phyloP scores from a whole-genome alignment of 1,140 invertebrate species.

The Bilobella aurantiaca region DNA sequence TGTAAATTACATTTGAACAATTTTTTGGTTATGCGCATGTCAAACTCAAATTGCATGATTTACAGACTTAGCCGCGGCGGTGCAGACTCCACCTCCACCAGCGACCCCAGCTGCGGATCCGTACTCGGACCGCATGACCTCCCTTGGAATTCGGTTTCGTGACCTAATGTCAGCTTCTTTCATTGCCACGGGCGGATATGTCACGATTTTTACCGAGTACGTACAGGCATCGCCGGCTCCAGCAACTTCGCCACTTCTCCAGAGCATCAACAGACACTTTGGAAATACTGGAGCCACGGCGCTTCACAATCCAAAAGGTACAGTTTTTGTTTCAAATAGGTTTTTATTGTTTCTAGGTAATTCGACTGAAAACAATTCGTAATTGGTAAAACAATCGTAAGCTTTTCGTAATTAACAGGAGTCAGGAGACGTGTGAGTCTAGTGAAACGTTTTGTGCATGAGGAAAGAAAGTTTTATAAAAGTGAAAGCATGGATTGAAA shows the following conservation, averaged over 20 bases:
- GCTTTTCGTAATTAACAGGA: no score
- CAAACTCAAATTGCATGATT: no score
- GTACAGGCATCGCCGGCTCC: not conserved
- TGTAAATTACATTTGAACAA: not conserved
- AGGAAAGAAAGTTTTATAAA: no score
- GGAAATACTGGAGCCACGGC: not conserved
- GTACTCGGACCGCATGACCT: not conserved
- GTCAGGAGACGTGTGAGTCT: no score
- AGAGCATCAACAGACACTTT: not conserved
- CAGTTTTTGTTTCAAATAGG: no score
- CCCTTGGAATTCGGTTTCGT: not conserved
- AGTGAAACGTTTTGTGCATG: no score
- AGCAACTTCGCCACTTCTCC: not conserved
- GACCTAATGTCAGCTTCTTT: not conserved
- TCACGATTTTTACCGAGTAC: not conserved
- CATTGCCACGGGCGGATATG: not conserved
- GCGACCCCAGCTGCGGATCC: constrained; percentile 32
- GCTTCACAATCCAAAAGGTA: not conserved
- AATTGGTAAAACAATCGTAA: no score
- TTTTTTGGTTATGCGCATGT: not conserved
- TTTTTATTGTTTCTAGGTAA: no score
- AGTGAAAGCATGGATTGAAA: no score
- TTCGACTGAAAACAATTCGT: no score
- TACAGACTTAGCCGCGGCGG: not conserved
- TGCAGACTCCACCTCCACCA: not conserved